phyloP scores from a whole-genome alignment of 1,140 invertebrate species.

The Patella vulgata region DNA sequence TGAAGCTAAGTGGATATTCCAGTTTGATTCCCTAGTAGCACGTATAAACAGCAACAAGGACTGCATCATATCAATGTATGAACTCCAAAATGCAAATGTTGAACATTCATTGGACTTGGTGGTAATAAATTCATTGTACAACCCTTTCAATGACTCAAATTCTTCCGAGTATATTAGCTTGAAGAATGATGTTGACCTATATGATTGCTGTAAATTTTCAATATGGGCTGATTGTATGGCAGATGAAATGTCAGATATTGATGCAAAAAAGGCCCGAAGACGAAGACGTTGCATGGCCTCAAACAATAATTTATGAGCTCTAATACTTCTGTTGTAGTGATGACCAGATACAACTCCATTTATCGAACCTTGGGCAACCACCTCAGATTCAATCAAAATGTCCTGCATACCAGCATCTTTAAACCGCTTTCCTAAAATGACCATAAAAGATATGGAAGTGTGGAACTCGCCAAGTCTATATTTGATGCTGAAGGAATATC shows the following conservation, averaged over 20 bases:
- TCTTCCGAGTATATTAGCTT: neutral
- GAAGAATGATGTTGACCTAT: neutral
- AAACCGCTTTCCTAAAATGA: slow-evolving; percentile 13
- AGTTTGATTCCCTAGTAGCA: slow-evolving; percentile 20
- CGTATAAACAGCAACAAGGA: slow-evolving; percentile 13
- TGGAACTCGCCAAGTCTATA: slow-evolving; percentile 15
- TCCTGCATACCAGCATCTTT: slow-evolving; percentile 14
- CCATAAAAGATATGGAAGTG: slow-evolving; percentile 10
- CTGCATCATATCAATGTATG: slow-evolving; percentile 17
- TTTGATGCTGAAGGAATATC: too few relatives aligned
- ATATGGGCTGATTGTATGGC: too few relatives aligned
- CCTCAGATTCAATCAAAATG: slow-evolving; percentile 12
- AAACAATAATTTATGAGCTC: slow-evolving; percentile 11
- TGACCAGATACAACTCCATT: slow-evolving; percentile 13
- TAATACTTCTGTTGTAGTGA: slow-evolving; percentile 16
- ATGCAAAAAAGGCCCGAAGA: neutral
- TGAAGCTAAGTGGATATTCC: slow-evolving; percentile 13
- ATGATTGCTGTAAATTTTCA: neutral
- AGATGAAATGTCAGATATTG: too few relatives aligned
- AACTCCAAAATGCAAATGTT: slow-evolving; percentile 5
- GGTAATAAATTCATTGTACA: neutral
- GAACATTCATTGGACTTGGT: neutral
- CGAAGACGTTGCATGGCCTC: slow-evolving; percentile 4
- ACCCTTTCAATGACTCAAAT: neutral
- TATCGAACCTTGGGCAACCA: slow-evolving; percentile 8